Conservation (phyloP, 1,140 invertebrate species). For the Drosophila pectinifera region DNA sequence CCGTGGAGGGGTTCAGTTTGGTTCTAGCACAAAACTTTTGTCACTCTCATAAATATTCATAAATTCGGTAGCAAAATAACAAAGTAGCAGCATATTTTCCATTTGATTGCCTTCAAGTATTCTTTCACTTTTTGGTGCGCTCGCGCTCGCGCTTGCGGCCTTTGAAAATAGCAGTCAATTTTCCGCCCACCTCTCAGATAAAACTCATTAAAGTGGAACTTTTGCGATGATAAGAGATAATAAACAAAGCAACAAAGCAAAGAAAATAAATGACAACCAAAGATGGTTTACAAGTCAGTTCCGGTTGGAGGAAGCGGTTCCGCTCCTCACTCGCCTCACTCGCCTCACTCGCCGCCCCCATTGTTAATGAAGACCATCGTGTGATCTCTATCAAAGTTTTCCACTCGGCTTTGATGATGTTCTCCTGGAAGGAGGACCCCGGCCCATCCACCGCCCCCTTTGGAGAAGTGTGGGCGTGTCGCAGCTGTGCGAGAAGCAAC, state of each 20-base stretch:
- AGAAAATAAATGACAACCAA: constrained; percentile 54
- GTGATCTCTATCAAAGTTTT: constrained; percentile 80
- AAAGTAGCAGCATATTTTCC: constrained; percentile 76
- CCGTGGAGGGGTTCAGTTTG: constrained; percentile 4
- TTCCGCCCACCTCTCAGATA: constrained; percentile 59
- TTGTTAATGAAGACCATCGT: constrained; percentile 68
- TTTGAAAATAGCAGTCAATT: constrained; percentile 74
- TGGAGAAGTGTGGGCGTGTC: constrained; percentile 25
- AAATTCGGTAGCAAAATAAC: constrained; percentile 56
- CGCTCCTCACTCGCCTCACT: too few relatives aligned
- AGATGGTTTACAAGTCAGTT: constrained; percentile 77
- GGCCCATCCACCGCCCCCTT: neutral
- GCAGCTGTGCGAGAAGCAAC: constrained; percentile 72
- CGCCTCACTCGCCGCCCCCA: constrained; percentile 9
- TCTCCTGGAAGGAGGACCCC: constrained; percentile 8
- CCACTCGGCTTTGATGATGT: constrained; percentile 68
- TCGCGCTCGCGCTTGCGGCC: constrained; percentile 63
- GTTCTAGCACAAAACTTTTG: constrained; percentile 61
- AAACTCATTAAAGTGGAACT: constrained; percentile 81
- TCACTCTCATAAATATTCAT: constrained; percentile 82
- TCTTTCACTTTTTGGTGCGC: constrained; percentile 12
- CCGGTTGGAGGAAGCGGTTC: constrained; percentile 41
- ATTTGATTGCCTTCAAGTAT: constrained; percentile 76
- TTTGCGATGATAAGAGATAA: constrained; percentile 52
- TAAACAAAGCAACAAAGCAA: constrained; percentile 45